Percentiles rank a stretch among this genome's conserved stretches.
phyloP scores from a whole-genome alignment of 1,140 invertebrate species.

The Drosophila nasuta region DNA sequence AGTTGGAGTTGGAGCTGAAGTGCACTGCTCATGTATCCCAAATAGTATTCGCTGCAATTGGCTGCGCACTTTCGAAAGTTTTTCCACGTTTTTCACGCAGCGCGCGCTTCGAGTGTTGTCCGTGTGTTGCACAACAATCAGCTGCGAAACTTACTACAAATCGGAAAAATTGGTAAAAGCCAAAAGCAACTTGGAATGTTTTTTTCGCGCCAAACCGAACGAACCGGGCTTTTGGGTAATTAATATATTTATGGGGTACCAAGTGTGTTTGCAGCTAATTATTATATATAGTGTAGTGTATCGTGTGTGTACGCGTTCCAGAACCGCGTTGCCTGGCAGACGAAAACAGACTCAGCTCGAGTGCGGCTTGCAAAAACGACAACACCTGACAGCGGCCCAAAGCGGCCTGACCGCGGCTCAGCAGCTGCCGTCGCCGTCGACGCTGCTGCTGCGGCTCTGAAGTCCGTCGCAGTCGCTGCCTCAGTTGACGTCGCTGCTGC shows the following conservation, averaged over 20 bases:
- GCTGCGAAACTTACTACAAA: slow-evolving; percentile 8
- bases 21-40: slow-evolving; percentile 4
- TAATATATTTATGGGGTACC: neutral
- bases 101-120: neutral
- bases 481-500: neutral
- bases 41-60: slow-evolving; percentile 31
- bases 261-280: slow-evolving; percentile 17
- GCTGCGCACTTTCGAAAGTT: slow-evolving; percentile 51
- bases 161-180: neutral
- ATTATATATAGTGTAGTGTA: too few relatives aligned
- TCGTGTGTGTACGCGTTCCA: slow-evolving; percentile 66
- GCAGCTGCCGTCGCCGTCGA: neutral
- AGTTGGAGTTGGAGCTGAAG: neutral
- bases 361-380: slow-evolving; percentile 76
- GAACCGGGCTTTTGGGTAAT: slow-evolving; percentile 41
- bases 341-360: slow-evolving; percentile 76
- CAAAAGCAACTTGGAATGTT: neutral
- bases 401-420: slow-evolving; percentile 50
- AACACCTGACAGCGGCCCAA: slow-evolving; percentile 69
- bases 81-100: slow-evolving; percentile 32
- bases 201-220: slow-evolving; percentile 10
- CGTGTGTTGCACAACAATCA: slow-evolving; percentile 42
- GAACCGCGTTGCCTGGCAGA: slow-evolving; percentile 80
- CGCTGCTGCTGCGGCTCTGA: slow-evolving; percentile 17
- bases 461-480: slow-evolving; percentile 1